A percentile compares a stretch with the other conserved stretches of the same genome.
phyloP scores from a whole-genome alignment of 2,888 invertebrate genomes.

The Zonitis immaculata region DNA sequence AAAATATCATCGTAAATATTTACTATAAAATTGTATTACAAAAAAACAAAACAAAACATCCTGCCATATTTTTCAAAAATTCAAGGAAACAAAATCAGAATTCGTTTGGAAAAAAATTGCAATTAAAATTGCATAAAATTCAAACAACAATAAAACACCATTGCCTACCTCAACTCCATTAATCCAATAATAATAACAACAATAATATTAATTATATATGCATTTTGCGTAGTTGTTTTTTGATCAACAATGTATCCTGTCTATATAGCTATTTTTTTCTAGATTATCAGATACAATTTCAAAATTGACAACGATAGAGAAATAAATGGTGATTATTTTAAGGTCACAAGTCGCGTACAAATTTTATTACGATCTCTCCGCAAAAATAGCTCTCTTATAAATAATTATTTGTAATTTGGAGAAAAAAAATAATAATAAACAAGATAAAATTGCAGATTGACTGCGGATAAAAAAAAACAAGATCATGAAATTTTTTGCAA shows the following conservation, averaged over 20 bases:
- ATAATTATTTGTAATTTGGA: conserved; percentile 21
- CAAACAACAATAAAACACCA: conserved; percentile 1
- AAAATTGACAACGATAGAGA: neutral
- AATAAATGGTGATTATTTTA: conserved; percentile 18
- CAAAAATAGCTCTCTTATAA: conserved; percentile 21
- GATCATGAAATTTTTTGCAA: neutral
- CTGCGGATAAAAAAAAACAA: neutral
- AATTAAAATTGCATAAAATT: too few species aligned
- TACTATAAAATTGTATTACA: neutral
- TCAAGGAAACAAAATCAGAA: neutral
- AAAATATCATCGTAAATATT: neutral
- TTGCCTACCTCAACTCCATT: conserved; percentile 14
- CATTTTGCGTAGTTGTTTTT: conserved; percentile 13
- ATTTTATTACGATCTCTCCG: conserved; percentile 27
- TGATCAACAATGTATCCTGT: conserved; percentile 6
- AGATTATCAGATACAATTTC: neutral
- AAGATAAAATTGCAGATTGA: too few species aligned
- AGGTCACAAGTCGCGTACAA: conserved; percentile 24
- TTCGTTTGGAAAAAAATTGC: neutral
- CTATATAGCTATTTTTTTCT: conserved; percentile 5
- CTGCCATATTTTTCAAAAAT: neutral
- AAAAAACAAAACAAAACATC: too few species aligned
- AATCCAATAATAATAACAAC: neutral
- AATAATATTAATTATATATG: conserved; percentile 8
- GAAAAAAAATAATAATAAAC: neutral